Base-by-base conservation (phyloP, 2,113 vertebrate genomes). In the Pterophyllum scalare region DNA sequence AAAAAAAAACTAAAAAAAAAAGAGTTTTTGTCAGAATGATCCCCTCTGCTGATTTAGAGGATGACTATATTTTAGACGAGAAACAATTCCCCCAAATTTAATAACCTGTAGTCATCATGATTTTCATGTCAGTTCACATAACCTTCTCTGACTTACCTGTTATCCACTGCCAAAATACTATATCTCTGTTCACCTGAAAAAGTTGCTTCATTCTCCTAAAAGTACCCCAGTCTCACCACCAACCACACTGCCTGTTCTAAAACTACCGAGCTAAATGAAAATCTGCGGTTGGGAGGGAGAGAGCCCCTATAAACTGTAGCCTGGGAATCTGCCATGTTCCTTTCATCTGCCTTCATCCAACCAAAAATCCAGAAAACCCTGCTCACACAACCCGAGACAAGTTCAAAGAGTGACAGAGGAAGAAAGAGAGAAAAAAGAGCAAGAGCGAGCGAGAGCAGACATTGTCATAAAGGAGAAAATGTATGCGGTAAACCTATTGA, bases 321-420 rank as follows among this genome's bases (percentile, higher is more conserved):
- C 84, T 87, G 90, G 87, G 88, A 93, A 91, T 89, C 79, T 56
- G 70, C 89, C 84, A 65, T 65, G 77, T 62, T 89, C 70, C 87
- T 93, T 93, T 92, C 79, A 91, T 90, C 83, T 89, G 86, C 86
- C 75, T 90, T 89, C 91, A 82, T 94, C 89, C 89, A 90, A 91
- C 78, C 88, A 74, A 67, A 89, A 89, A 90, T 60, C 83, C 84
- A 86, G 62, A 83, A 76, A 87, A 78, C 79, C 12, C 75, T 3
- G 33, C 79, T 93, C 80, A 19, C 87, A 75, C 61, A 87, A 72
- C 77, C 74, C 31, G 1, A 59, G 75, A 46, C 58, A 43, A 86
- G 84, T 90, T 89, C 80, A 91, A 88, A 92, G 88, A 87, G 49
- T 67, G 64, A 80, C 19, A 1, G 60, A 56, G 74, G 74, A 72